Evolutionary conservation across 1,140 invertebrate species (phyloP).

Genomic region (Drusus annulatus): DNA sequence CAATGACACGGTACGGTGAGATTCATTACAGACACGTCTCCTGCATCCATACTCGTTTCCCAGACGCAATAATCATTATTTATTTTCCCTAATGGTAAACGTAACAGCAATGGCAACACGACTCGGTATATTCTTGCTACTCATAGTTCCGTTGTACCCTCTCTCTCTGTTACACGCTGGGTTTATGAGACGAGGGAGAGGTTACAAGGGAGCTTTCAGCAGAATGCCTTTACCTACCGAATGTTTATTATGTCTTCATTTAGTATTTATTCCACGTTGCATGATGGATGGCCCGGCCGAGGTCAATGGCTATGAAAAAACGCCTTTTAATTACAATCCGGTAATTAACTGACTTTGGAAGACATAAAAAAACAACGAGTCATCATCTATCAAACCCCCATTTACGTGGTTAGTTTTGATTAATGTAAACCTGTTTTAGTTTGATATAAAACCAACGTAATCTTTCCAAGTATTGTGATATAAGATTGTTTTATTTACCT

Average conservation of each 20-base stretch:
- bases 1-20: no score
- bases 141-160: no score
- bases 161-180: no score
- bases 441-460: background rate
- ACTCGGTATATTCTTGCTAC: no score
- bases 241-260: constrained; percentile 41
- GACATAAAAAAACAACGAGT: constrained; percentile 6
- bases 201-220: no score
- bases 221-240: no score
- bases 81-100: constrained; percentile 14
- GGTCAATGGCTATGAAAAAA: constrained; percentile 30
- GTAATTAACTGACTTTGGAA: constrained; percentile 38
- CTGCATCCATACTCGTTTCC: constrained; percentile 5
- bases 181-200: no score
- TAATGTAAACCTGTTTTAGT: background rate
- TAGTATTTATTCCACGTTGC: constrained; percentile 22
- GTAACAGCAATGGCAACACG: background rate
- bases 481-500: no score
- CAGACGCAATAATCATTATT: constrained; percentile 13
- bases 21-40: background rate
- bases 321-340: constrained; percentile 38
- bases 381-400: background rate
- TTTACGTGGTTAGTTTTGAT: constrained; percentile 1
- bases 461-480: background rate
- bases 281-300: constrained; percentile 45